Evolutionary conservation across 2,797 vertebrate genomes (phyloP), one percentile per base, ranked within the genome.

Genomic region (Anguilla pacifica): DNA sequence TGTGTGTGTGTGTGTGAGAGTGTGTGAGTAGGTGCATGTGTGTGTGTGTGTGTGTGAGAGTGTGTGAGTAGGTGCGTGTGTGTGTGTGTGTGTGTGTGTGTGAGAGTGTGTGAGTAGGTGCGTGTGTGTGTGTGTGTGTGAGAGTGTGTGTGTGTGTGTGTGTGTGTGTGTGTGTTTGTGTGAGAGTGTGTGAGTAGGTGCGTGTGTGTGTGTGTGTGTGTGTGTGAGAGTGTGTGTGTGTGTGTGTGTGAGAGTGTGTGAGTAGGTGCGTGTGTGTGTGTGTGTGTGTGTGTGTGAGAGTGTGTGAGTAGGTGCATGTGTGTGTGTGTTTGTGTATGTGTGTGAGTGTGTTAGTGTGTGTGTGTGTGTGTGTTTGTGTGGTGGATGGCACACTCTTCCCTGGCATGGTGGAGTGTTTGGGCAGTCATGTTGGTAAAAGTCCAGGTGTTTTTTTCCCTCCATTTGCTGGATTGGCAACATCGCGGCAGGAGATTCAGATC

Each of bases 361-460:
- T 51, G 49, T 51, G 49, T 51, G 49, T 51, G 51, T 51, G 51
- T 10, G 51, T 51, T 51, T 51, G 10, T 10, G 6, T 51, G 51
- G 51, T 51, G 51, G 6, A 7, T 51, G 51, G 51, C 51, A 51
- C 39, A 39, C 39, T 39, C 39, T 39, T 39, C 39, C 39, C 39
- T 51, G 51, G 51, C 10, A 57, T 15, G 13, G 15, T 57, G 55
- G 55, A 57, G 11, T 57, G 15, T 57, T 17, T 13, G 3, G 39
- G 15, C 1, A 57, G 55, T 57, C 2, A 15, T 57, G 55, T 53
- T 53, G 51, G 51, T 53, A 57, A 57, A 15, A 0, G 55, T 86
- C 90, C 88, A 92, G 91, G 90, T 81, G 0, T 95, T 95, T 96
- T 94, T 90, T 88, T 77, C 92, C 96, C 94, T 96, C 96, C 96